phyloP scores from a whole-genome alignment of 2,113 vertebrate species.

The Bubo bubo region DNA sequence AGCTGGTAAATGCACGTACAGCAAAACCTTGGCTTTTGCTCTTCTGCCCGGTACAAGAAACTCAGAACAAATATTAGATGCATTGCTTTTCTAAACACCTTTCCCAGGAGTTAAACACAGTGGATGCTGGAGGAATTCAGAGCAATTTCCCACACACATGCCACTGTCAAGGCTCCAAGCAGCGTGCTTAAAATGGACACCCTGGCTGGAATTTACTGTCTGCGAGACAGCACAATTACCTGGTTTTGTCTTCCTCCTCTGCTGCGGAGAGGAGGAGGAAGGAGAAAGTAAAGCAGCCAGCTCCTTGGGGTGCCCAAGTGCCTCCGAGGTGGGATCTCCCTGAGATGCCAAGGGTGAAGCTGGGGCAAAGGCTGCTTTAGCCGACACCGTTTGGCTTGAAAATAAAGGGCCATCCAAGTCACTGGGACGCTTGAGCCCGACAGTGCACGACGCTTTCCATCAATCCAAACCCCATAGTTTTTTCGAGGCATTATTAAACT shows the following conservation, averaged over 20 bases:
- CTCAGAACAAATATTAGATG: background rate
- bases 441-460: background rate
- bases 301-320: background rate
- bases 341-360: background rate
- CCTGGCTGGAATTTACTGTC: background rate
- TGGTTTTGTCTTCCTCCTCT: background rate
- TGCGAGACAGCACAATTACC: background rate
- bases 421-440: fast-evolving
- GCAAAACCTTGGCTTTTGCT: background rate
- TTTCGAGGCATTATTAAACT: background rate
- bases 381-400: fast-evolving
- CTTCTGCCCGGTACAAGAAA: background rate
- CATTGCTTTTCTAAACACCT: background rate
- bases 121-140: background rate
- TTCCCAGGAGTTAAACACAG: background rate
- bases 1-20: background rate
- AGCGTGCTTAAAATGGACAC: background rate
- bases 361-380: background rate
- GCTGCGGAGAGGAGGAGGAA: constrained; percentile 8
- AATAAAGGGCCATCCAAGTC: background rate
- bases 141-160: background rate
- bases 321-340: background rate
- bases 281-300: background rate
- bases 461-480: fast-evolving
- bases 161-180: background rate